Evolutionary conservation across 2,797 vertebrate species (phyloP).

Genomic region (Microchirus variegatus): DNA sequence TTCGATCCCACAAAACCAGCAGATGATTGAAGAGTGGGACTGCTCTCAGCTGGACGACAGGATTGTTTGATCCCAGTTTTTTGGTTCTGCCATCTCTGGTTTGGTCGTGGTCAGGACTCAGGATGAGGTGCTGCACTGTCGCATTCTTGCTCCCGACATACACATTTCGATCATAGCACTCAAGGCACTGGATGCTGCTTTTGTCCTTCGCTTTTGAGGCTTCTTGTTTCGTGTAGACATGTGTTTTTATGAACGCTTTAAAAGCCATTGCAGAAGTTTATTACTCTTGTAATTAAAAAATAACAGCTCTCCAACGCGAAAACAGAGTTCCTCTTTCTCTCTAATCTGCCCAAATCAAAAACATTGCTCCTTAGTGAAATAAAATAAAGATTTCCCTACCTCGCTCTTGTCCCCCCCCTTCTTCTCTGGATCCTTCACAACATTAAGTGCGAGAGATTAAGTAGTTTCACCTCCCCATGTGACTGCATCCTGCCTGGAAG

Average conservation of each 20-base stretch:
- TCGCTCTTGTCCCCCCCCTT: conserved; percentile 30
- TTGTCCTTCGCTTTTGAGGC: conserved; percentile 69
- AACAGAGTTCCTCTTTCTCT: background rate
- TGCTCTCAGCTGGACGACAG: conserved; percentile 63
- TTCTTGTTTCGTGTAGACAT: conserved; percentile 66
- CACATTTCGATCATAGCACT: conserved; percentile 68
- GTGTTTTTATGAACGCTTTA: conserved; percentile 59
- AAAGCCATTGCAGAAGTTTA: conserved; percentile 54
- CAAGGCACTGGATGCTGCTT: conserved; percentile 68
- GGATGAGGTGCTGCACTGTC: conserved; percentile 65
- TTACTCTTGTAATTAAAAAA: background rate
- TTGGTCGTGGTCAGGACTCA: conserved; percentile 24
- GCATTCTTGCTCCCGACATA: conserved; percentile 73
- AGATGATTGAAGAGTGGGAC: conserved; percentile 78
- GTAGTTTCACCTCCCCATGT: conserved; percentile 73
- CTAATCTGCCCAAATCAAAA: conserved; percentile 14
- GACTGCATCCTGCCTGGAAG: conserved; percentile 77
- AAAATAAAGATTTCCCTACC: conserved; percentile 52
- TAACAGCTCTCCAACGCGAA: conserved; percentile 9
- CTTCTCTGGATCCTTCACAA: conserved; percentile 30
- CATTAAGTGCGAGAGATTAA: conserved; percentile 56
- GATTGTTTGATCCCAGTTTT: conserved; percentile 71
- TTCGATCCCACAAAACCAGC: conserved; percentile 73
- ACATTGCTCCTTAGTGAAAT: background rate
- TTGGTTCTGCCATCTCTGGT: conserved; percentile 57